Conservation (phyloP, 2,888 invertebrate species). For the Rotaria socialis region DNA sequence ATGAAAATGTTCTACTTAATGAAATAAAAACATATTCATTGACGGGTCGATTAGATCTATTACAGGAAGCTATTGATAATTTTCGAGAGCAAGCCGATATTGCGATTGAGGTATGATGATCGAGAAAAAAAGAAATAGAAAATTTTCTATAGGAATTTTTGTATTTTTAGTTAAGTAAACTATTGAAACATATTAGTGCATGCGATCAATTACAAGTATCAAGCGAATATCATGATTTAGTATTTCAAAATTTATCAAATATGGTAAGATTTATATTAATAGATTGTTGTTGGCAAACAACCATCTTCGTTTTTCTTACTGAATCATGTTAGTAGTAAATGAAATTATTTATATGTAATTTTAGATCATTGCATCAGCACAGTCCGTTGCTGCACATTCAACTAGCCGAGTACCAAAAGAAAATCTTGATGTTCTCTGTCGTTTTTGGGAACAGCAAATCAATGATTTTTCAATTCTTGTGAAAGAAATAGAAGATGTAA, state of each 20-base stretch:
- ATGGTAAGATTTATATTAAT: constrained; percentile 61
- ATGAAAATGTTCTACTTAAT: constrained; percentile 63
- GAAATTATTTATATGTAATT: constrained; percentile 40
- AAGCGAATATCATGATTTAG: constrained; percentile 90
- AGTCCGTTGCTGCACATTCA: constrained; percentile 83
- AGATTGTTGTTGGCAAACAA: no score
- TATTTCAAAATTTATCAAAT: constrained; percentile 82
- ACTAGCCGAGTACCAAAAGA: constrained; percentile 90
- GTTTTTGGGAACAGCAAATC: constrained; percentile 78
- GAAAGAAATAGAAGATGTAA: constrained; percentile 76
- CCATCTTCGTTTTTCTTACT: no score
- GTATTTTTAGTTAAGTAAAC: constrained; percentile 76
- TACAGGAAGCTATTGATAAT: constrained; percentile 85
- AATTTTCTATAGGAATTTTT: not conserved
- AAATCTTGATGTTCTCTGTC: constrained; percentile 73
- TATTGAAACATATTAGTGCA: constrained; percentile 86
- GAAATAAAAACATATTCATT: constrained; percentile 70
- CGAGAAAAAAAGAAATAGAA: constrained; percentile 25
- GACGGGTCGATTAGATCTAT: constrained; percentile 77
- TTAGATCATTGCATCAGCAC: constrained; percentile 79
- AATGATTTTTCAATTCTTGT: constrained; percentile 84
- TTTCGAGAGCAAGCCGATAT: constrained; percentile 97
- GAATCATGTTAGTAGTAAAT: not conserved
- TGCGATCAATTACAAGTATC: constrained; percentile 90
- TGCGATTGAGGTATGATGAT: constrained; percentile 77